These are phyloP conservation scores for Leptogaster cylindrica DNA, from an alignment of 2,888 invertebrate species.

Conservation along the genomic window DNA sequence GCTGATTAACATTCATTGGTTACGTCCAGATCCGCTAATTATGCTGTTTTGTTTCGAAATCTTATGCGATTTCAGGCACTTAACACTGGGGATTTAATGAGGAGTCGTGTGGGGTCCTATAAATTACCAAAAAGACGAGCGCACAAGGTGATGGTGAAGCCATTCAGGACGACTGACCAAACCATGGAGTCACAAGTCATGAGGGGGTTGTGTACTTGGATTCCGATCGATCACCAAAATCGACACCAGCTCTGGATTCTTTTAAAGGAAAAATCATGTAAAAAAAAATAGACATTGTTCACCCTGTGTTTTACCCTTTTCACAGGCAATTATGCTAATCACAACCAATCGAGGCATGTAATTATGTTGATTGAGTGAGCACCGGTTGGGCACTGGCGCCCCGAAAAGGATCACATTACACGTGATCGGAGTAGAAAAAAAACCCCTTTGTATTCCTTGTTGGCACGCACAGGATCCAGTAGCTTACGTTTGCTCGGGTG, in stretches of 20 bases:
- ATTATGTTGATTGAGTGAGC: conserved; percentile 39
- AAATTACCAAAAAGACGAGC: conserved; percentile 37
- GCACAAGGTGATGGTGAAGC: too few relatives aligned
- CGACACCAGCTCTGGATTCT: too few relatives aligned
- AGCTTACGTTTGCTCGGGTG: too few relatives aligned
- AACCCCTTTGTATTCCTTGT: conserved; percentile 24
- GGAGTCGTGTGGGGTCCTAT: too few relatives aligned
- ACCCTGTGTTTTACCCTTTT: conserved; percentile 42
- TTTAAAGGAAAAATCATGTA: too few relatives aligned
- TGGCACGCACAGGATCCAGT: conserved; percentile 37
- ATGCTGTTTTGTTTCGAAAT: conserved; percentile 46
- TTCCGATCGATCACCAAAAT: too few relatives aligned
- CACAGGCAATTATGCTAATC: conserved; percentile 46
- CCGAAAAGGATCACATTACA: conserved; percentile 33
- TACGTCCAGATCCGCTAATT: conserved; percentile 43
- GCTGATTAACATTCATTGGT: conserved; percentile 42
- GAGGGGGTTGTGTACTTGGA: too few relatives aligned
- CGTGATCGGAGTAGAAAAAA: conserved; percentile 35
- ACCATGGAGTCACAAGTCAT: too few relatives aligned
- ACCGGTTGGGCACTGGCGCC: conserved; percentile 26
- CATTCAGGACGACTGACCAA: too few relatives aligned
- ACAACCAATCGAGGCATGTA: conserved; percentile 41
- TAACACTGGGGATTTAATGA: conserved; percentile 45
- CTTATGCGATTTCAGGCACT: conserved; percentile 43
- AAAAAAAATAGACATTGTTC: too few relatives aligned